Base-by-base conservation (phyloP, 2,888 invertebrate species). In the Nebria brevicollis region DNA sequence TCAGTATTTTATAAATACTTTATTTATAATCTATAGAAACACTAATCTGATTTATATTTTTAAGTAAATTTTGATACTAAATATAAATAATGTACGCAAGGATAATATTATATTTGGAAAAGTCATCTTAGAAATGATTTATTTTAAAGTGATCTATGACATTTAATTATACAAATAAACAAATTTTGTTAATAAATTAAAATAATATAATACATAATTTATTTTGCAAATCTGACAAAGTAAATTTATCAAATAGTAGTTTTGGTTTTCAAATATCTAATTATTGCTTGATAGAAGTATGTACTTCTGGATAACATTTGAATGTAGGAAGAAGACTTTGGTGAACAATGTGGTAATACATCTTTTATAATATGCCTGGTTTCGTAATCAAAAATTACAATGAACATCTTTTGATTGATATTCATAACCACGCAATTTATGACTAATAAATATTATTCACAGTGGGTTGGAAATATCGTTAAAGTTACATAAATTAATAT, bases 301-400 rank as follows among this genome's bases (percentile, higher is more conserved):
- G 54, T 2, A 54, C 54, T 54, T 13, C 13, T 54, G 13, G 8
- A 54, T 54, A 54, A 54, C 54, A 54, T 70, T 70, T 70, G 70
- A 54, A 70, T 25, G 70, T 70, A 70, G 70, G 70, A 70, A 34
- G 25, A 70, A 70, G 11, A 70, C 66, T 70, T 70, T 70, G 70
- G 70, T 34, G 7, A 25, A 70, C 70, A 70, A 70, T 70, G 25
- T 70, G 25, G 70, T 34, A 70, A 70, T 34, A 34, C 26, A 70
- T 70, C 34, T 25, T 34, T 70, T 70, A 11, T 25, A 70, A 70
- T 70, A 34, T 34, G 70, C 20, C 25, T 20, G 25, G 13, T 70
- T 70, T 70, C 70, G 26, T 20, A 70, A 70, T 54, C 70, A 70
- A 34, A 70, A 11, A 70, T 70, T 70, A 70, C 70, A 70, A 20